A percentile compares a stretch with the other conserved stretches of the same genome.
Conservation (phyloP, 1,140 invertebrate genomes). For the Zaprionus tsacasi region DNA sequence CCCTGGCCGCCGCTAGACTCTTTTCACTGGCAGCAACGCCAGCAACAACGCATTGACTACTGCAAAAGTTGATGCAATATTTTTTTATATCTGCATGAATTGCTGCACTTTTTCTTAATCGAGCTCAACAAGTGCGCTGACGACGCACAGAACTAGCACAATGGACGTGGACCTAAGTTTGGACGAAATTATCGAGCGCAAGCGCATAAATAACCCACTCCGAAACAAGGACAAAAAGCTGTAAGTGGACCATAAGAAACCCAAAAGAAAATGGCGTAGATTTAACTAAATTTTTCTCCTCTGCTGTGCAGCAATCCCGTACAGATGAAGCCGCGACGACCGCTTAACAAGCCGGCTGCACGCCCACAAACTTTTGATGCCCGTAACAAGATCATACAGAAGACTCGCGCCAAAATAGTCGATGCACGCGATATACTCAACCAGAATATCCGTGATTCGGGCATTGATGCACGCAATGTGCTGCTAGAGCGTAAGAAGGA, state of each 20-base stretch:
- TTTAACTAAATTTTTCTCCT: conserved; percentile 2
- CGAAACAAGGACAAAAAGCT: conserved; percentile 51
- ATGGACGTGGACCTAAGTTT: conserved; percentile 63
- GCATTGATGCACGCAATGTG: conserved; percentile 87
- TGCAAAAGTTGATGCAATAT: conserved; percentile 11
- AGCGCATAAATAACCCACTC: conserved; percentile 38
- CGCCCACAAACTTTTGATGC: conserved; percentile 85
- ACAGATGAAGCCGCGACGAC: conserved; percentile 35
- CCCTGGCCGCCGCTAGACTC: conserved; percentile 1
- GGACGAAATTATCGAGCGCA: conserved; percentile 70
- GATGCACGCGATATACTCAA: conserved; percentile 90
- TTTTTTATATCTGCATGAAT: conserved; percentile 18
- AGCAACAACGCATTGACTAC: not conserved
- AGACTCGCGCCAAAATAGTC: conserved; percentile 87
- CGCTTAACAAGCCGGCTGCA: conserved; percentile 35
- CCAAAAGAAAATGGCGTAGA: conserved; percentile 62
- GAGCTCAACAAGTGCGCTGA: not conserved
- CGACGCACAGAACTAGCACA: conserved; percentile 4
- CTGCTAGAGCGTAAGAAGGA: conserved; percentile 77
- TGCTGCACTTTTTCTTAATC: conserved; percentile 3
- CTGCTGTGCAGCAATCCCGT: conserved; percentile 8
- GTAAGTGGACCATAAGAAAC: conserved; percentile 46
- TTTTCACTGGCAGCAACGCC: not conserved
- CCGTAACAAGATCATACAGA: conserved; percentile 88
- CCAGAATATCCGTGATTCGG: conserved; percentile 87